Evolutionary conservation across 2,113 vertebrate genomes (phyloP).

Genomic region (Sylvicapra grimmia): DNA sequence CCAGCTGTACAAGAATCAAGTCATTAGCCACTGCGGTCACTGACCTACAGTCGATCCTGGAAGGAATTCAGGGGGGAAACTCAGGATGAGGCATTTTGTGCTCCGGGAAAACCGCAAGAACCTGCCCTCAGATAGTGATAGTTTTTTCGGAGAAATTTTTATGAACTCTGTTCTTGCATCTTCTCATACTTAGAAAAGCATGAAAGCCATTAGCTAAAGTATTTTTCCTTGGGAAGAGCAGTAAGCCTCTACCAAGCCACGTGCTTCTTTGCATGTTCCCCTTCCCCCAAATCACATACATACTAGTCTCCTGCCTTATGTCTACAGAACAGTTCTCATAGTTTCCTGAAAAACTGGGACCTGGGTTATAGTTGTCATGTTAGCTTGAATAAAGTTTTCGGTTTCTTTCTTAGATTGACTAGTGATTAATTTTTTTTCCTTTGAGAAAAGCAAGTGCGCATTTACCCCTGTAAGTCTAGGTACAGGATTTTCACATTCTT

Average conservation of each 20-base stretch:
- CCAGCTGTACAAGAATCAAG: neutral
- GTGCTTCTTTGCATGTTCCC: neutral
- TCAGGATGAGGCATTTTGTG: neutral
- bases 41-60: neutral
- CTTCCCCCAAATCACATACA: neutral
- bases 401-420: neutral
- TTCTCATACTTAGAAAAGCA: neutral
- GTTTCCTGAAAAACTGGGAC: neutral
- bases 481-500: neutral
- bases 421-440: neutral
- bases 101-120: neutral
- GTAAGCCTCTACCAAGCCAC: neutral
- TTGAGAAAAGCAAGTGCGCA: neutral
- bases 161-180: neutral
- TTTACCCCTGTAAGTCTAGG: neutral
- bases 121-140: neutral
- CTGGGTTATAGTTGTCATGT: neutral
- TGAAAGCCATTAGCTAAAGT: neutral
- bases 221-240: neutral
- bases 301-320: neutral
- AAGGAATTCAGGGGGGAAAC: neutral
- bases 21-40: neutral
- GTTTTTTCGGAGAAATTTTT: neutral
- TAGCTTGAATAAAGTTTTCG: neutral
- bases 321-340: neutral